phyloP scores from a whole-genome alignment of 2,888 invertebrate species.

The Adineta ricciae region DNA sequence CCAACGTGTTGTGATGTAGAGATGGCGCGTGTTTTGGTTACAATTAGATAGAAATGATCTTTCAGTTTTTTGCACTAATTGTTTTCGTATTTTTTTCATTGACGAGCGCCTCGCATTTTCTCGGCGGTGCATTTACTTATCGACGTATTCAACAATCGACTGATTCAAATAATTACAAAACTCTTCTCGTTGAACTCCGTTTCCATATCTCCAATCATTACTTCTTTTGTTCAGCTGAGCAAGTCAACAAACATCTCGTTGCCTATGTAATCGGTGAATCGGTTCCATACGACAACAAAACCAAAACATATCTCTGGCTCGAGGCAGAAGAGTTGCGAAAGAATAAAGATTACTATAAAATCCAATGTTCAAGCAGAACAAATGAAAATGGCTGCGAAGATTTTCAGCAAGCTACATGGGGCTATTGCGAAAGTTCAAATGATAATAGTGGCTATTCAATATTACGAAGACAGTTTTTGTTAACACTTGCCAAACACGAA shows the following conservation, averaged over 20 bases:
- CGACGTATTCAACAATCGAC: background rate
- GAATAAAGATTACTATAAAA: background rate
- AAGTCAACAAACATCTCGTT: background rate
- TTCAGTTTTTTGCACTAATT: background rate
- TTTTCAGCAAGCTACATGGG: background rate
- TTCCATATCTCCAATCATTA: background rate
- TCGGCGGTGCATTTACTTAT: background rate
- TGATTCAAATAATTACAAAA: background rate
- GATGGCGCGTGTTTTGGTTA: background rate
- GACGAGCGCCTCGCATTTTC: background rate
- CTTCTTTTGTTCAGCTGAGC: background rate
- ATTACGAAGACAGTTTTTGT: background rate
- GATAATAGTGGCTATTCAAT: background rate
- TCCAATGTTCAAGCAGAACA: background rate
- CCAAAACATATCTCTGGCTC: background rate
- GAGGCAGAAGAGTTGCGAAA: background rate
- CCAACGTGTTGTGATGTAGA: too few species aligned
- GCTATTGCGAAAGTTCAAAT: background rate
- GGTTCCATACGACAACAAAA: background rate
- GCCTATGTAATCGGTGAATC: background rate
- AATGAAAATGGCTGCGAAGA: background rate
- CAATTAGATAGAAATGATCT: background rate
- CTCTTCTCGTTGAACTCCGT: background rate
- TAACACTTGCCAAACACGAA: background rate
- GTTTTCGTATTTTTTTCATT: background rate